Percentiles rank a stretch among this genome's conserved stretches.
phyloP scores from a whole-genome alignment of 2,888 invertebrate genomes.

The Hyposoter dolosus region DNA sequence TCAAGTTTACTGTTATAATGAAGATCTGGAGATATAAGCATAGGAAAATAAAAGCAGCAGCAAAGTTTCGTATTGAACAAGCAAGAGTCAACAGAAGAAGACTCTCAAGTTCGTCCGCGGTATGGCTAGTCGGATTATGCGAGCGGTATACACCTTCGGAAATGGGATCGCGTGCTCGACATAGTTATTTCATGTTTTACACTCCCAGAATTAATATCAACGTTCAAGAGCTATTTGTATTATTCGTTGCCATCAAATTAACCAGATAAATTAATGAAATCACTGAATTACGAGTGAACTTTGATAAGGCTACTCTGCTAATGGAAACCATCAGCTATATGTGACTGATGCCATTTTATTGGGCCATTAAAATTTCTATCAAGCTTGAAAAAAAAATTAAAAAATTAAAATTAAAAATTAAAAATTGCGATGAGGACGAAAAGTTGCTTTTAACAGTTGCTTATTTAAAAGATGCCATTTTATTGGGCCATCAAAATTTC shows the following conservation, averaged over 20 bases:
- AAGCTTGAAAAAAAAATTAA: no score
- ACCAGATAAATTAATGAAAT: neutral
- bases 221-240: neutral
- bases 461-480: no score
- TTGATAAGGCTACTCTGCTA: neutral
- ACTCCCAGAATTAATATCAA: conserved; percentile 5
- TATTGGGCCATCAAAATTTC: no score
- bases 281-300: neutral
- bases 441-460: no score
- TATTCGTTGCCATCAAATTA: neutral
- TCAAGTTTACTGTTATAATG: conserved; percentile 3
- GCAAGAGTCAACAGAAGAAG: conserved; percentile 47
- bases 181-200: conserved; percentile 31
- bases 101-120: conserved; percentile 45
- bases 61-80: conserved; percentile 6
- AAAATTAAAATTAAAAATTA: no score
- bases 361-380: neutral
- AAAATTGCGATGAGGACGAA: no score
- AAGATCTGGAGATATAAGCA: conserved; percentile 11
- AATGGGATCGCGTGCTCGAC: conserved; percentile 42
- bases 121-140: conserved; percentile 54
- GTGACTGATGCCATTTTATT: neutral
- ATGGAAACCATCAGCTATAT: neutral
- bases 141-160: conserved; percentile 35
- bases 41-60: conserved; percentile 15